phyloP scores from a whole-genome alignment of 2,888 invertebrate species.

The Tetanocera ferruginea region DNA sequence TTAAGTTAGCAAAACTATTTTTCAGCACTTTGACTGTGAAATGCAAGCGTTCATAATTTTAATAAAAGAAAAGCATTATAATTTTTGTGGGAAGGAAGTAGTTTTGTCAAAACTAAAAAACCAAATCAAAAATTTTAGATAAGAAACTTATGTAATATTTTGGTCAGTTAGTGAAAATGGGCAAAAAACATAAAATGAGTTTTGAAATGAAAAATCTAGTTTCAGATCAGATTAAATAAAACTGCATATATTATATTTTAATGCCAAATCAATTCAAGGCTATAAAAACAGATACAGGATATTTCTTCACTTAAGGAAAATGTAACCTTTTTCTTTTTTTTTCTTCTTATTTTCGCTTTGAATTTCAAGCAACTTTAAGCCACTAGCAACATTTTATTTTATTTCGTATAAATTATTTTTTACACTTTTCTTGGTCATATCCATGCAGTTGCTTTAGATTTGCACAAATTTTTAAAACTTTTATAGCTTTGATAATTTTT shows the following conservation, averaged over 20 bases:
- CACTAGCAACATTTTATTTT: neutral
- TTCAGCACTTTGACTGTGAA: neutral
- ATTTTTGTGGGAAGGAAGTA: neutral
- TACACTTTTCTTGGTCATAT: slow-evolving; percentile 68
- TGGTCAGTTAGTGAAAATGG: neutral
- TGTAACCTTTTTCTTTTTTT: neutral
- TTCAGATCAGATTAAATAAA: too few relatives aligned
- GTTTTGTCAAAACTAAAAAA: neutral
- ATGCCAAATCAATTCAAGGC: slow-evolving; percentile 18
- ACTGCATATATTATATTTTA: neutral
- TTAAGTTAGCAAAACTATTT: slow-evolving; percentile 11
- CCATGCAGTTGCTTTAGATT: slow-evolving; percentile 45
- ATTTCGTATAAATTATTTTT: neutral
- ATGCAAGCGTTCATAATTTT: slow-evolving; percentile 16
- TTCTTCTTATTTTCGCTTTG: neutral
- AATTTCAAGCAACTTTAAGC: neutral
- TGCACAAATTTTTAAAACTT: slow-evolving; percentile 18
- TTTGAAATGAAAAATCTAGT: neutral
- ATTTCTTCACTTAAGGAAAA: neutral
- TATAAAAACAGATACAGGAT: slow-evolving; percentile 19
- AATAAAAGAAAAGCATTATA: neutral
- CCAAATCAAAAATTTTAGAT: neutral
- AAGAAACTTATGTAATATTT: neutral
- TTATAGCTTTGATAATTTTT: slow-evolving; percentile 33
- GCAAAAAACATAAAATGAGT: neutral